These are phyloP conservation scores for Enteromius viviparus DNA, from an alignment of 2,797 vertebrate genomes.

Conservation along the genomic window DNA sequence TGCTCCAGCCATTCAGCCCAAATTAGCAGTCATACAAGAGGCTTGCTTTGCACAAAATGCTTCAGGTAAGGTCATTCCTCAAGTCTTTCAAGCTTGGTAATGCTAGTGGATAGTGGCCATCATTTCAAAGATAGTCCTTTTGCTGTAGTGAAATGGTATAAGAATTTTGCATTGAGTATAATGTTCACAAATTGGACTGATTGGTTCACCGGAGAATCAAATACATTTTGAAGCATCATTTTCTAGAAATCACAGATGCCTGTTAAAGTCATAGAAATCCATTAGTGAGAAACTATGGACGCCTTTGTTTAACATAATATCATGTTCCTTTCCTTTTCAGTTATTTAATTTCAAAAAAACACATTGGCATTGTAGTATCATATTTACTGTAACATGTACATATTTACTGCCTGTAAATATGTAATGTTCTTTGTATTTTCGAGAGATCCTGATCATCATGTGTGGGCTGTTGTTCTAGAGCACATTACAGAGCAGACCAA, in stretches of 20 bases:
- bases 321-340: background rate
- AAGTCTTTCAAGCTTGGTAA: too few relatives aligned
- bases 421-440: background rate
- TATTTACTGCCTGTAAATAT: too few relatives aligned
- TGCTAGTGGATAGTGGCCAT: too few relatives aligned
- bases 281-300: background rate
- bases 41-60: constrained; percentile 94
- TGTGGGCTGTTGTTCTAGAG: background rate
- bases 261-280: background rate
- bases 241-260: background rate
- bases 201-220: background rate
- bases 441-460: background rate
- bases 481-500: too few relatives aligned
- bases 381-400: background rate
- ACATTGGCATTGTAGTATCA: background rate
- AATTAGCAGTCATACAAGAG: constrained; percentile 94
- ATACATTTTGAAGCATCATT: background rate
- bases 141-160: background rate
- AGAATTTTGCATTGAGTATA: background rate
- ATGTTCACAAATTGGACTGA: background rate
- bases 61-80: constrained; percentile 77
- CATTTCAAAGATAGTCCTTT: too few relatives aligned
- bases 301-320: background rate
- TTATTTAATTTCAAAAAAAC: background rate
- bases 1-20: constrained; percentile 83